Evolutionary conservation across 2,113 vertebrate species (phyloP), one percentile per base, ranked within the genome.

Genomic region (Pao palembangensis): DNA sequence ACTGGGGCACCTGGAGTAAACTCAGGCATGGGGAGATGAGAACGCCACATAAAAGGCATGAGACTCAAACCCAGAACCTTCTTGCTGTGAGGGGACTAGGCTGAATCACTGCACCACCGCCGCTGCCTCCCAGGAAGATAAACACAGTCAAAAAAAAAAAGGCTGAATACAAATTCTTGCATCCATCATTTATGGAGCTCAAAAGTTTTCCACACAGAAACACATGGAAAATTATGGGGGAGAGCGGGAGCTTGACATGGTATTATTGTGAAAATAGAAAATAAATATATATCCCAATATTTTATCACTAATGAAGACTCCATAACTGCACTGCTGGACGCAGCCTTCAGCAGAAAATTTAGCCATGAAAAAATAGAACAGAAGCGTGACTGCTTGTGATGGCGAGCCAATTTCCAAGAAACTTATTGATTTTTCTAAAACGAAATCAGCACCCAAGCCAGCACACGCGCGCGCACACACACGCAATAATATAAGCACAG

Each of bases 351-450:
- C 34, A 38, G 34, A 49, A 6, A 46, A 42, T 61, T 25, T 54
- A 20, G 8, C 8, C 21, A 31, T 20, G 48, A 51, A 64, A 58
- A 48, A 19, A 51, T 41, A 23, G 10, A 12, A 38, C 8, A 12
- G 25, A 62, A 55, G 58, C 15, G 1, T 64, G 42, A 64, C 20
- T 71, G 57, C 38, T 18, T 13, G 50, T 5, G 48, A 66, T 17
- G 23, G 6, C 43, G 47, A 34, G 34, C 2, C 1, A 69, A 51
- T 66, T 57, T 75, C 61, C 34, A 49, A 63, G 49, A 49, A 51
- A 65, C 51, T 31, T 23, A 11, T 75, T 64, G 59, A 63, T 79
- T 55, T 77, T 62, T 80, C 28, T 12, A n/a, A 47, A 6, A 49
- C 41, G 15, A 2, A 73, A 64, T 49, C 17, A 58, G 58, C 38